Evolutionary conservation across 2,797 vertebrate species (phyloP), one percentile per base, ranked within the genome.

Genomic region (Muraenolepis orangiensis): DNA sequence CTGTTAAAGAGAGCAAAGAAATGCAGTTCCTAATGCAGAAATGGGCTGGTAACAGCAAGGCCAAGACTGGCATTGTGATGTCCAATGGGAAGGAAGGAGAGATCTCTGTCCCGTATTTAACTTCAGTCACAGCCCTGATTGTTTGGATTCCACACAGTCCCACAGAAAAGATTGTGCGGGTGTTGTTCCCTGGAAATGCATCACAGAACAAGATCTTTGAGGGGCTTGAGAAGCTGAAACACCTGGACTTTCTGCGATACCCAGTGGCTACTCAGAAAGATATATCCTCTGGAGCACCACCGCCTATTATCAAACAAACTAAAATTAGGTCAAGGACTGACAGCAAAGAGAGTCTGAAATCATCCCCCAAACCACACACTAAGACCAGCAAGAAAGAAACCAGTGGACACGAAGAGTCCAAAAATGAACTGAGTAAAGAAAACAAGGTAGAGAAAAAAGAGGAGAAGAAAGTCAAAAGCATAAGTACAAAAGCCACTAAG

Each of bases 1-100:
- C 98, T 12, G 96, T 99, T 26, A 99, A 98, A 80, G 98, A 99
- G 84, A 99, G 97, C 92, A 99, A 99, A 87, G 98, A 99, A 91
- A 99, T 99, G 98, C 98, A 99, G 81, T 99, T 99, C 85, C 94
- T 99, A 34, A 98, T 99, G 98, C 98, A 99, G 79, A 99, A 98
- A 85, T 99, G 98, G 98, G 95, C 96, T 20, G 98, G 98, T 18
- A 99, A 99, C 79, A 99, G 98, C 88, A 99, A 99, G 88, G 98
- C 98, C 75, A 99, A 98, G 90, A 99, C 98, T 10, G 98, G 98
- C 10, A 98, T 99, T n/a, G 91, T 91, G 71, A 93, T 99, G 32
- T 86, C 96, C 29, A 99, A 91, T 66, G 98, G 98, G 69, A 99
- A 98, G 84, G 98, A 99, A 82, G 98, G 96, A 66, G 98, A 99